phyloP scores from a whole-genome alignment of 2,888 invertebrate genomes.

The Caenorhabditis becei region DNA sequence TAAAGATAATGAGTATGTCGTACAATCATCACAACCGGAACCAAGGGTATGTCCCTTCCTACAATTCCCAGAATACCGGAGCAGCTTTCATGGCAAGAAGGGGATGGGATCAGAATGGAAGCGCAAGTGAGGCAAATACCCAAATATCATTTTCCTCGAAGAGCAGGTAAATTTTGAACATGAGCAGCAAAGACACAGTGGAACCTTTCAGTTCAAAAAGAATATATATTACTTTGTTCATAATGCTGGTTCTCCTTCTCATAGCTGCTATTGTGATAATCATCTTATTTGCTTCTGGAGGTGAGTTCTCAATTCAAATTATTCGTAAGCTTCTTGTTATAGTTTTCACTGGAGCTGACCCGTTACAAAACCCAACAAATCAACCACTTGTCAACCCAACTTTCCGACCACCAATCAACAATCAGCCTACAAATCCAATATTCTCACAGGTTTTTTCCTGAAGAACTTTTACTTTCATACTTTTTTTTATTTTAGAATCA shows the following conservation, averaged over 20 bases:
- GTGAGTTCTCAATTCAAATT: slow-evolving; percentile 11
- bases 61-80: slow-evolving; percentile 61
- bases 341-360: slow-evolving; percentile 37
- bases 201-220: slow-evolving; percentile 55
- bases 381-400: slow-evolving; percentile 47
- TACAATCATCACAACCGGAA: slow-evolving; percentile 60
- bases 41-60: slow-evolving; percentile 61
- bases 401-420: slow-evolving; percentile 43
- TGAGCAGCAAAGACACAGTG: neutral
- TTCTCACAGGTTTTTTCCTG: slow-evolving; percentile 30
- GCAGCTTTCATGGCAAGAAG: slow-evolving; percentile 64
- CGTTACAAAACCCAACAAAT: slow-evolving; percentile 40
- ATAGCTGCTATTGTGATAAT: slow-evolving; percentile 71
- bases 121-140: slow-evolving; percentile 38
- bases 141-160: slow-evolving; percentile 47
- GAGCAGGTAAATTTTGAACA: slow-evolving; percentile 29
- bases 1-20: slow-evolving; percentile 40
- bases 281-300: slow-evolving; percentile 70
- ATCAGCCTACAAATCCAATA: slow-evolving; percentile 40
- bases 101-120: slow-evolving; percentile 57
- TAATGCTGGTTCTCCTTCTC: slow-evolving; percentile 62
- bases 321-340: neutral
- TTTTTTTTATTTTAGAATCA: slow-evolving; percentile 37
- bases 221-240: slow-evolving; percentile 56
- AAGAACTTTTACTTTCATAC: neutral